Base-by-base conservation (phyloP, 2,113 vertebrate species). In the Anas platyrhynchos region DNA sequence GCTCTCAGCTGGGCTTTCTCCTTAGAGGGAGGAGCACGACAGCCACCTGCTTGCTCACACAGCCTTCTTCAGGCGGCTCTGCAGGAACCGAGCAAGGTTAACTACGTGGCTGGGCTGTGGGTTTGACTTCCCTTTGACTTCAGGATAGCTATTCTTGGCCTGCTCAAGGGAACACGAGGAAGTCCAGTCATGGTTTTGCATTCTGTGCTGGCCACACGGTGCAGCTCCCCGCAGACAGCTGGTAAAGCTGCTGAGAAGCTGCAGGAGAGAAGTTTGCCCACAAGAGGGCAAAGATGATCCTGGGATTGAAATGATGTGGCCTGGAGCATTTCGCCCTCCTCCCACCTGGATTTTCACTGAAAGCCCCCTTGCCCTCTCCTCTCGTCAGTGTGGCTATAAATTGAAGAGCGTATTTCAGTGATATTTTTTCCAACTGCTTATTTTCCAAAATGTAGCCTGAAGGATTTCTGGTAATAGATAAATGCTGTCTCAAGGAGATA, bases 231-330 rank as follows among this genome's bases (percentile, higher is more conserved):
- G 50, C 43, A 1, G 13, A 4, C 52, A 14, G 32, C 20, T 16
- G 67, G 16, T 31, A 63, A 7, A 29, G 4, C 55, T 26, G 83
- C 32, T 3, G 59, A 55, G 75, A 71, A 86, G 82, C 76, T 94
- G 95, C 79, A 93, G 79, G 82, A 86, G 68, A 61, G 52, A 83
- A 8, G 34, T 74, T 75, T 83, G 91, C 55, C 96, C 96, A 93
- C 96, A 81, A 96, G 96, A 95, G 93, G 95, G 96, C 94, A 65
- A 78, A 94, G 52, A 66, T 25, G 93, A 56, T 71, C 89, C 62
- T 82, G 55, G 6, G 21, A 77, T 69, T 31, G 78, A 72, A 92
- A 34, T 32, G 2, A 43, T 1, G 21, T 11, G 8, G 17, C 18
- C 4, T 9, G 8, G n/a, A 66, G 32, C 27, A 41, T 31, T 63